Conservation (phyloP, 2,113 vertebrate species). For the Xenopus borealis region DNA sequence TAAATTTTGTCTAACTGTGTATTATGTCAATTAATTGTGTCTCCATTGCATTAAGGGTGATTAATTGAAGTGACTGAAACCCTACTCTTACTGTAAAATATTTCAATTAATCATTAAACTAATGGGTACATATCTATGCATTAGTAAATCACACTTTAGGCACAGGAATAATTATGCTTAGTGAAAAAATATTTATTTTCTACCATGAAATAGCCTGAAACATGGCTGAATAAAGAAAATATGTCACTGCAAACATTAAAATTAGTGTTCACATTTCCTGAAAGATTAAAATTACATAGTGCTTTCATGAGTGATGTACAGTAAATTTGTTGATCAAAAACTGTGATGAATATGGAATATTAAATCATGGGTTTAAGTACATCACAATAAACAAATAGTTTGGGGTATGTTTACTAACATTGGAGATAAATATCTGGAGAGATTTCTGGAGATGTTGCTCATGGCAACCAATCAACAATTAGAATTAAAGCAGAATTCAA, state of each 20-base stretch:
- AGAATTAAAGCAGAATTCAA: no score
- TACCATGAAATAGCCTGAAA: slow-evolving; percentile 2
- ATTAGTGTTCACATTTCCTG: not conserved
- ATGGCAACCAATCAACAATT: no score
- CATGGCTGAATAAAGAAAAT: not conserved
- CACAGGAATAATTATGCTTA: not conserved
- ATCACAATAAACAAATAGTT: no score
- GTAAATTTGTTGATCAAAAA: no score
- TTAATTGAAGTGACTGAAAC: not conserved
- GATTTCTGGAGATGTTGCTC: no score
- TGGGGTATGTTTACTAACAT: no score
- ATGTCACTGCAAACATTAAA: not conserved
- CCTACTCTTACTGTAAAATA: slow-evolving; percentile 11
- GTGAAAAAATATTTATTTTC: slow-evolving; percentile 1
- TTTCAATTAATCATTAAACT: slow-evolving; percentile 41
- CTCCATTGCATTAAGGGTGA: slow-evolving; percentile 28
- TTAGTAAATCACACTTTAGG: slow-evolving; percentile 13
- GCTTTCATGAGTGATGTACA: no score
- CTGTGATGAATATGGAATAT: no score
- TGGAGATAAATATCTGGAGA: no score
- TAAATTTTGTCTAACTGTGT: slow-evolving; percentile 46
- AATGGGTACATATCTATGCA: slow-evolving; percentile 26
- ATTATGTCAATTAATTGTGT: slow-evolving; percentile 38
- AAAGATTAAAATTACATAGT: no score
- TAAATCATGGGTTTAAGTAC: no score